Base-by-base conservation (phyloP, 1,140 invertebrate species). In the Cyclina sinensis region DNA sequence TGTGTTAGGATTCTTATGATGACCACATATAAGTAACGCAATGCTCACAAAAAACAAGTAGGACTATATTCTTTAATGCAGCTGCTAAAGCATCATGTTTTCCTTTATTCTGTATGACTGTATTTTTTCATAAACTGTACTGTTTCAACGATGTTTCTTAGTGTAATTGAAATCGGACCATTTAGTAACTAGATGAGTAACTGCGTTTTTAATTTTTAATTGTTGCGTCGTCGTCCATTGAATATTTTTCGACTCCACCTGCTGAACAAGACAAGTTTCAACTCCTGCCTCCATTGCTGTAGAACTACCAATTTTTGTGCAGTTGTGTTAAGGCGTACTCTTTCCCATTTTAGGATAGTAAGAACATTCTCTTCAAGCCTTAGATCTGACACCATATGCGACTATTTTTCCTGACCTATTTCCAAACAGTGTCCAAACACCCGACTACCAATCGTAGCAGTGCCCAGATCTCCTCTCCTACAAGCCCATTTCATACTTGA, bases 401-500 rank as follows among this genome's bases (percentile, higher is more conserved):
- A 39, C 3, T 18, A 87, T 30, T 87, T 80, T 43, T 21, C 57
- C 54, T 27, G 48, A 21, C 32, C 30, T 27, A 12, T 48, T 82
- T 46, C 85, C 85, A 51, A 80, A 68, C 74, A 87, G 78, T n/a
- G 73, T 80, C 12, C 85, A 57, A 43, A 79, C 73, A 18, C 85
- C 79, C 21, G 79, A 82, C 54, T 65, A 62, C 12, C 79, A 62
- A 51, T 81, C 78, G 35, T 81, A 81, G 4, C 4, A 57, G 54
- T 51, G 24, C 12, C 48, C 57, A 30, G 48, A 12, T 4, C 78
- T 27, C 48, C 37, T 27, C 21, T 68, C 85, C 59, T 85, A 59
- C 88, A 81, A 85, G 0, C 88, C 76, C 37, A 68, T 80, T 57
- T 89, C 87, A 35, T 83, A 82, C 39, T 78, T 78, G 24, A 78